Percentiles rank a stretch among this genome's conserved stretches.
Conservation (phyloP, 2,113 vertebrate species). For the Trichomycterus rosablanca region DNA sequence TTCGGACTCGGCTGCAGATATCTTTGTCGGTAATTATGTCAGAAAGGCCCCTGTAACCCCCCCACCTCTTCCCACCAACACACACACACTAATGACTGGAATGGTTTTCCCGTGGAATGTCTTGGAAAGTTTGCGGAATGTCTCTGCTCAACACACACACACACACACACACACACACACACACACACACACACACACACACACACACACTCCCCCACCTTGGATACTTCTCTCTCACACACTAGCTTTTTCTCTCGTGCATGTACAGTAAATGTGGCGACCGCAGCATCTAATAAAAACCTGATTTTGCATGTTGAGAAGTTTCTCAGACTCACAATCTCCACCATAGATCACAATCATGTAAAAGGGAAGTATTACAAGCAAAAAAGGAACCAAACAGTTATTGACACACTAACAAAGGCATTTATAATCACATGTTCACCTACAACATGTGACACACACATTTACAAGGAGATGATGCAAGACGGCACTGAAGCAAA, state of each 20-base stretch:
- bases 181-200: slow-evolving; percentile 20
- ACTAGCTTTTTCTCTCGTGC: slow-evolving; percentile 3
- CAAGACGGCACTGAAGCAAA: slow-evolving; percentile 17
- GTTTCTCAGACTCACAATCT: slow-evolving; percentile 1
- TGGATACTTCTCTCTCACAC: slow-evolving; percentile 25
- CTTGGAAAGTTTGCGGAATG: slow-evolving; percentile 71
- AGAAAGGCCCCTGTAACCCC: slow-evolving; percentile 15
- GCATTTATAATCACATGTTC: not conserved
- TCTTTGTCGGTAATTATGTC: slow-evolving; percentile 36
- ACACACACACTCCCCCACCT: slow-evolving; percentile 34
- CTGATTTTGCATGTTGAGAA: not conserved
- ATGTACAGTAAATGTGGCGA: not conserved
- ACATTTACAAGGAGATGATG: not conserved
- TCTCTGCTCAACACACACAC: slow-evolving; percentile 33
- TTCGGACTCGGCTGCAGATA: slow-evolving; percentile 21
- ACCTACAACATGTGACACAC: not conserved
- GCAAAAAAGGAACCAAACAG: slow-evolving; percentile 22
- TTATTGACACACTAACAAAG: slow-evolving; percentile 1
- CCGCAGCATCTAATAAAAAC: not conserved
- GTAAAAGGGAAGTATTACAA: slow-evolving; percentile 4
- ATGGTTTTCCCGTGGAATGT: slow-evolving; percentile 76
- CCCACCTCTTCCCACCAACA: slow-evolving; percentile 37
- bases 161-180: slow-evolving; percentile 19
- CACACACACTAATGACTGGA: slow-evolving; percentile 63
- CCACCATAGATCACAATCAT: not conserved